Conservation (phyloP, 2,113 vertebrate species). For the Aegotheles bennettii region DNA sequence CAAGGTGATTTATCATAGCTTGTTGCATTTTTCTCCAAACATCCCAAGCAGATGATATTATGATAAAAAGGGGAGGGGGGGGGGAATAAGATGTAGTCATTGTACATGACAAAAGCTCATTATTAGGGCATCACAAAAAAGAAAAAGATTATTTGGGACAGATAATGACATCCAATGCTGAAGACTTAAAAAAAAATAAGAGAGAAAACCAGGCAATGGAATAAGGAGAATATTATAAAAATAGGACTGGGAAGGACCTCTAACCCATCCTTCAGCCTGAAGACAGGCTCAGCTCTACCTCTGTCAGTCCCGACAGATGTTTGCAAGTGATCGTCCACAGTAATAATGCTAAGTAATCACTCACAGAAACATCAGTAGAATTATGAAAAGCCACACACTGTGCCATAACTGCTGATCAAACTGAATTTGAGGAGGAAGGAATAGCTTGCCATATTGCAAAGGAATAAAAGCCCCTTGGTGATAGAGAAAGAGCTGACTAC, state of each 20-base stretch:
- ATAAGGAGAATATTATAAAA: background rate
- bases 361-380: background rate
- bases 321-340: background rate
- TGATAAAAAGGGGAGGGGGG: background rate
- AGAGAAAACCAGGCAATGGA: background rate
- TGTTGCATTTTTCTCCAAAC: constrained; percentile 47
- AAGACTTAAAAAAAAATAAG: background rate
- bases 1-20: constrained; percentile 62
- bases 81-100: background rate
- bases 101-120: constrained; percentile 40
- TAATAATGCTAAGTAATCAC: background rate
- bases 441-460: constrained; percentile 37
- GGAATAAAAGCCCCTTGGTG: constrained; percentile 20
- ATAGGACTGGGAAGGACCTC: background rate
- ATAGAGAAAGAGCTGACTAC: constrained; percentile 19
- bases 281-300: background rate
- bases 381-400: constrained; percentile 30
- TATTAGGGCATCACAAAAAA: constrained; percentile 1
- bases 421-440: constrained; percentile 25
- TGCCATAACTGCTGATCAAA: constrained; percentile 48
- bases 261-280: background rate
- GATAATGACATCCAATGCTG: background rate
- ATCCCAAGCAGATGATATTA: constrained; percentile 48
- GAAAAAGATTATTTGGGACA: background rate
- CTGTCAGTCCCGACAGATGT: background rate